Evolutionary conservation across 2,113 vertebrate species (phyloP), one percentile per base, ranked within the genome.

Genomic region (Polyodon spathula): DNA sequence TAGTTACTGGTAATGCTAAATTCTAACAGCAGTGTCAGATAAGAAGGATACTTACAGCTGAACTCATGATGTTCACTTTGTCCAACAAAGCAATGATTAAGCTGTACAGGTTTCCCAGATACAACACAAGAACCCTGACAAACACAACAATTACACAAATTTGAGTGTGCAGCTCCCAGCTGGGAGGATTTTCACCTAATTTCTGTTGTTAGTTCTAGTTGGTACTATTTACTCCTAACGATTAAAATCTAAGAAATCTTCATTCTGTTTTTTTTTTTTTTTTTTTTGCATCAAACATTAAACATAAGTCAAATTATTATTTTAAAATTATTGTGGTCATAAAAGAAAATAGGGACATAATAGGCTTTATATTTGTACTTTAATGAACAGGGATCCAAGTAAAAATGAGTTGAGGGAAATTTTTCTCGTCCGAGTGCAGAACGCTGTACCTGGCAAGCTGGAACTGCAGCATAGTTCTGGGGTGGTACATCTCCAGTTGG

Each of bases 31-130:
- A 37, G 8, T 9, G 9, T 3, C 8, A 39, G 58, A 7, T 41
- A 15, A n/a, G 8, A 9, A 16, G 37, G 38, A 37, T 68, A 80
- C 93, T 89, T 78, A 97, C 93, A 62, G 78, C 67, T 14, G 78
- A 75, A 76, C 85, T 98, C 94, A 98, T 99, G 70, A 81, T 97
- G 79, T 92, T 84, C 60, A 99, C 96, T 74, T 98, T 99, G 71
- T 99, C 96, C 65, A 99, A 68, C 4, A 99, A 88, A 6, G 96
- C 94, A 6, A 99, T 99, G 61, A 99, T 99, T 66, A 99, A 83
- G 68, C 96, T 99, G 84, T 99, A 99, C 59, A 99, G 93, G 60
- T 99, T 99, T 27, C 95, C 96, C 66, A 99, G 80, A 61, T 99
- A 99, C n/a, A 99, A 70, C 66, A 99, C 96, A 42, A 99, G 88